Conservation (phyloP, 2,113 vertebrate genomes). For the Cepphus grylle region DNA sequence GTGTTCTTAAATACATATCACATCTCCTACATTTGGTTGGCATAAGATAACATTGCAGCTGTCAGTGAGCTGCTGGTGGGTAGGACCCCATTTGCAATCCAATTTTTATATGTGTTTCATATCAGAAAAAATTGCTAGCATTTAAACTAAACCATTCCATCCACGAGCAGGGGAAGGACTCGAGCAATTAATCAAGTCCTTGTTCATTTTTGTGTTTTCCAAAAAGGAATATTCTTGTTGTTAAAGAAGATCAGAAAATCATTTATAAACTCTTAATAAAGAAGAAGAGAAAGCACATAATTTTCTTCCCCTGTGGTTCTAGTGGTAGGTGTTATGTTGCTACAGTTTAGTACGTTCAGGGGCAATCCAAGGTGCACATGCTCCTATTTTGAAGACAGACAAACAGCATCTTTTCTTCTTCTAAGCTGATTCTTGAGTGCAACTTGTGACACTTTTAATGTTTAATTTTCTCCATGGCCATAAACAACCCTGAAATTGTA, state of each 20-base stretch:
- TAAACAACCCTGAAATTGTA: neutral
- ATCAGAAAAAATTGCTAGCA: neutral
- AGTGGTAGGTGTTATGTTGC: neutral
- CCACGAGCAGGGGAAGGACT: neutral
- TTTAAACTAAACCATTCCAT: neutral
- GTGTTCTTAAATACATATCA: neutral
- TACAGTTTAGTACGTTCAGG: neutral
- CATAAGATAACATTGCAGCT: neutral
- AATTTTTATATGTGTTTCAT: neutral
- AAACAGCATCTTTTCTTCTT: neutral
- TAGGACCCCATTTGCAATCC: neutral
- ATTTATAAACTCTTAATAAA: neutral
- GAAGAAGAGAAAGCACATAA: neutral
- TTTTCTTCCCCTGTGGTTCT: neutral
- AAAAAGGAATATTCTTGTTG: neutral
- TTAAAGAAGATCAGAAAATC: neutral
- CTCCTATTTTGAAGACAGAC: neutral
- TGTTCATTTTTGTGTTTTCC: neutral
- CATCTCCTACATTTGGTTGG: neutral
- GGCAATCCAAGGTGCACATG: neutral
- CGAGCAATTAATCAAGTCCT: neutral
- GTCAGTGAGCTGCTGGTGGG: neutral
- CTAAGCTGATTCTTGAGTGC: neutral
- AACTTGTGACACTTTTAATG: neutral
- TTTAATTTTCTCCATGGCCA: neutral